Evolutionary conservation across 2,113 vertebrate species (phyloP).

Genomic region (Plectropomus leopardus): DNA sequence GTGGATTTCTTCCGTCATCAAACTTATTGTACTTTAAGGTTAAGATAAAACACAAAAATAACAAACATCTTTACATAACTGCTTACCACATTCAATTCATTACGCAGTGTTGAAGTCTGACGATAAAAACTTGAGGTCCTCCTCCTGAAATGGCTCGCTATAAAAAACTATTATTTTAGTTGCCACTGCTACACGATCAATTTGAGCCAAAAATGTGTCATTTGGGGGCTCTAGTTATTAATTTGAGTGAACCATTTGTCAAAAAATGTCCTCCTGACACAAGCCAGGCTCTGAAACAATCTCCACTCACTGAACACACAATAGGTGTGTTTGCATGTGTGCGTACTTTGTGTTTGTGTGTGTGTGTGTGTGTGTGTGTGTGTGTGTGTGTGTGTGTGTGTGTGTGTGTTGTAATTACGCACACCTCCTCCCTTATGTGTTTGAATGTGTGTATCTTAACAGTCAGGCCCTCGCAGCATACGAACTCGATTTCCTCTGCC

Average conservation of each 20-base stretch:
- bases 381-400: neutral
- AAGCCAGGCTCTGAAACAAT: neutral
- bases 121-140: neutral
- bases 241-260: constrained; percentile 16
- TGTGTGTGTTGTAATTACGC: constrained; percentile 21
- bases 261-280: constrained; percentile 1
- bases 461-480: constrained; percentile 32
- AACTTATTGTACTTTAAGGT: neutral
- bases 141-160: constrained; percentile 20
- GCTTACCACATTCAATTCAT: neutral
- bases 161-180: constrained; percentile 11
- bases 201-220: neutral
- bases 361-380: constrained; percentile 11
- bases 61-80: neutral
- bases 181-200: constrained; percentile 5
- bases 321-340: constrained; percentile 8
- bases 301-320: constrained; percentile 17
- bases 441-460: constrained; percentile 37
- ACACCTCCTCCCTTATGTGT: constrained; percentile 21
- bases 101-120: neutral
- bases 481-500: constrained; percentile 46
- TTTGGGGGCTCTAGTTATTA: constrained; percentile 6
- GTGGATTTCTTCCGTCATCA: neutral
- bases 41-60: neutral
- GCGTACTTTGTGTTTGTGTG: neutral